A percentile compares a stretch with the other conserved stretches of the same genome.
phyloP scores from a whole-genome alignment of 35 echinoderm and acorn worm species.

The Apostichopus californicus region DNA sequence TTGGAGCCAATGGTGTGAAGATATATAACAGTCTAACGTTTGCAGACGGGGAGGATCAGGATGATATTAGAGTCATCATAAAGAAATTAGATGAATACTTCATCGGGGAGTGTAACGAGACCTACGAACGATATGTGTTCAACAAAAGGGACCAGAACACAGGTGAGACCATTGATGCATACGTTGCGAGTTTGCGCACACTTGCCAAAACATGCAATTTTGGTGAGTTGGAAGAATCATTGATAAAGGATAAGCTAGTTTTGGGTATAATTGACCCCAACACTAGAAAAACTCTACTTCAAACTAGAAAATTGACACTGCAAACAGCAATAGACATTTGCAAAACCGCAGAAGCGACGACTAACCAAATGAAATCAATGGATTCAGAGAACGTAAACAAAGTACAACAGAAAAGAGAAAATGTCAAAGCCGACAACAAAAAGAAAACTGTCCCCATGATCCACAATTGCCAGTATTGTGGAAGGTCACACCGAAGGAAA shows the following conservation, averaged over 20 bases:
- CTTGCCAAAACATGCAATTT: constrained; percentile 53
- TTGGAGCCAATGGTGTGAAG: constrained; percentile 35
- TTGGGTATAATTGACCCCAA: not conserved
- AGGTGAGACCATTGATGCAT: constrained; percentile 54
- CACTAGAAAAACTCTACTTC: constrained; percentile 41
- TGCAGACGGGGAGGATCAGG: not conserved
- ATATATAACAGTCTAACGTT: constrained; percentile 52
- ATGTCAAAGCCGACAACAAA: too few species aligned
- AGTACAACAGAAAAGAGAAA: too few species aligned
- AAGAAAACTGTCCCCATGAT: too few species aligned
- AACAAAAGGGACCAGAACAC: constrained; percentile 49
- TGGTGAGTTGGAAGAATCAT: constrained; percentile 22
- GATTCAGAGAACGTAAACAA: too few species aligned
- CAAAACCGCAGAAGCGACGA: constrained; percentile 33
- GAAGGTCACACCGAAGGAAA: too few species aligned
- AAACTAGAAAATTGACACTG: constrained; percentile 38
- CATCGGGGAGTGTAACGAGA: constrained; percentile 27
- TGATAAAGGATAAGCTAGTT: constrained; percentile 38
- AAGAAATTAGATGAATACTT: constrained; percentile 47
- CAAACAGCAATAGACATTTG: constrained; percentile 10
- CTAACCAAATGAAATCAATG: not conserved
- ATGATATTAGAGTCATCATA: constrained; percentile 33
- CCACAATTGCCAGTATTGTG: too few species aligned
- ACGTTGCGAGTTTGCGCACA: not conserved
- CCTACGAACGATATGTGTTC: constrained; percentile 44